phyloP scores from a whole-genome alignment of 2,797 vertebrate species.

The Taeniopygia guttata region DNA sequence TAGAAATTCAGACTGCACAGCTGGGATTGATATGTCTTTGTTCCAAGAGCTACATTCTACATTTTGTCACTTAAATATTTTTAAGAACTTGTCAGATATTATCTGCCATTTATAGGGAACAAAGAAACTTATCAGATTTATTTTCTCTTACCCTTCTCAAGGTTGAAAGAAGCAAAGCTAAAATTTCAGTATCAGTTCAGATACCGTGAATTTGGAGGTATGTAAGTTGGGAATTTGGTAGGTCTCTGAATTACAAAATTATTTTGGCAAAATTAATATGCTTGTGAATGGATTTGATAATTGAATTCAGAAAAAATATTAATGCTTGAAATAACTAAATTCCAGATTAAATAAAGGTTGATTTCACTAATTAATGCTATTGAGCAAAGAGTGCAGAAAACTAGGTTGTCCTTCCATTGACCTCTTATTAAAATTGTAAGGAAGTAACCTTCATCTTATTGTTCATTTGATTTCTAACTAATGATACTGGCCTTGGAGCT shows the following conservation, averaged over 20 bases:
- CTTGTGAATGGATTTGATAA: background rate
- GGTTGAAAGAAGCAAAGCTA: background rate
- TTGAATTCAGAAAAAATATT: background rate
- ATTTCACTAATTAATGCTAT: background rate
- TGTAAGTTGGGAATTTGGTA: background rate
- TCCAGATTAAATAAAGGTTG: background rate
- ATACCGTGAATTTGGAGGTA: background rate
- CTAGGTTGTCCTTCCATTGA: background rate
- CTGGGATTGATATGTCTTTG: background rate
- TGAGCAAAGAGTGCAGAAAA: background rate
- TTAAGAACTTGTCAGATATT: background rate
- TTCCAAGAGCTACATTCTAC: background rate
- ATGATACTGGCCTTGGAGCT: background rate
- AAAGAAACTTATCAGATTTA: background rate
- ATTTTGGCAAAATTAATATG: background rate
- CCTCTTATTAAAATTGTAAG: background rate
- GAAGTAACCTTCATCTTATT: background rate
- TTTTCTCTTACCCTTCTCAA: background rate
- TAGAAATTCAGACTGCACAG: background rate
- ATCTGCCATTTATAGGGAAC: background rate
- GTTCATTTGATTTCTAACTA: conserved; percentile 3
- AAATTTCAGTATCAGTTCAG: background rate
- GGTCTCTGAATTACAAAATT: background rate
- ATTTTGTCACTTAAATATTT: background rate
- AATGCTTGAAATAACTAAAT: background rate